Conservation (phyloP, 2,888 invertebrate species). For the Pyralis farinalis region DNA sequence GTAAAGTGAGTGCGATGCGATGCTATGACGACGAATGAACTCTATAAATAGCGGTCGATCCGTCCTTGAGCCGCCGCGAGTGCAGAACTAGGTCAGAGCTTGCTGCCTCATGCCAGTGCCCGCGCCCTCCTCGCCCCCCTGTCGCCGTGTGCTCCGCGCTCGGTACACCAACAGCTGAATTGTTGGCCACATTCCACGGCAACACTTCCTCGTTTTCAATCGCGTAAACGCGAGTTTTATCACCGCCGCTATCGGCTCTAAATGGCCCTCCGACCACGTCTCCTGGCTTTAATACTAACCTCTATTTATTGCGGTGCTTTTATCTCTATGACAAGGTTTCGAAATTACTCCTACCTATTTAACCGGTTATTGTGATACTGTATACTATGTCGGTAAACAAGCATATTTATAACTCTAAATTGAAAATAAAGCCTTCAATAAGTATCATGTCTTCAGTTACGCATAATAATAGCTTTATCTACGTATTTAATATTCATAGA, state of each 20-base stretch:
- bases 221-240: constrained; percentile 19
- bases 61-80: constrained; percentile 75
- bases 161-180: constrained; percentile 33
- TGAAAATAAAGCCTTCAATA: constrained; percentile 1
- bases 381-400: constrained; percentile 1
- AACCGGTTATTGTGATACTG: constrained; percentile 3
- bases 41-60: constrained; percentile 77
- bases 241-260: constrained; percentile 20
- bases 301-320: constrained; percentile 3
- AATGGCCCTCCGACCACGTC: constrained; percentile 15
- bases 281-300: neutral
- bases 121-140: constrained; percentile 36
- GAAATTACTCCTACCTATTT: constrained; percentile 1
- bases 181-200: constrained; percentile 32
- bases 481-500: too few relatives aligned
- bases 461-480: too few relatives aligned
- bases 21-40: constrained; percentile 69
- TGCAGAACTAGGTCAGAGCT: constrained; percentile 73
- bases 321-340: constrained; percentile 5
- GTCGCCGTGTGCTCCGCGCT: constrained; percentile 20
- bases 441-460: too few relatives aligned
- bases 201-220: constrained; percentile 35
- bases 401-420: constrained; percentile 1
- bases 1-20: constrained; percentile 65
- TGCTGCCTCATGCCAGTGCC: constrained; percentile 52